Base-by-base conservation (phyloP, 2,797 vertebrate species). In the Champsocephalus gunnari region DNA sequence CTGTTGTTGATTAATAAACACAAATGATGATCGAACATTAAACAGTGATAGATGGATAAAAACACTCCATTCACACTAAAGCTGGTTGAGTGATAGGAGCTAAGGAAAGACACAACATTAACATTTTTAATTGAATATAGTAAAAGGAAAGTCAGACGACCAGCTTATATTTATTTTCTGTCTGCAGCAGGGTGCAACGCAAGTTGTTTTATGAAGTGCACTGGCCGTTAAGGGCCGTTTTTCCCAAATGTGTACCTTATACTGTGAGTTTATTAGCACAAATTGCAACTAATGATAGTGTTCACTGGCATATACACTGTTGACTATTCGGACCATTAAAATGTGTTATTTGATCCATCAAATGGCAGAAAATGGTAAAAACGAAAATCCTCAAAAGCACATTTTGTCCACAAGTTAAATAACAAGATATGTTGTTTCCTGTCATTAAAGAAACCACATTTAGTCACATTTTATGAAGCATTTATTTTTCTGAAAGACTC, bases 1-100 rank as follows among this genome's bases (percentile, higher is more conserved):
- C 13, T 24, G 21, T 51, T 28, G 56, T 3, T 58, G 48, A 72
- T 71, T 55, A 17, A 56, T 38, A 48, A 54, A 63, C 17, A 66
- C 34, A 34, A 19, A 41, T n/a, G 3, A 12, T 21, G 64, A 68
- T 13, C 43, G 9, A 61, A 48, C 21, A 49, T 48, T 61, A n/a
- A 60, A 50, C n/a, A 24, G 11, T 32, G 3, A 49, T 12, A 32
- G 12, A 47, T 54, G 17, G 12, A 58, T 1, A 17, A 28, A n/a
- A 19, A 12, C 3, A 11, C 5, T 9, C 14, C 24, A 38, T 28
- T 5, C 2, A 12, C n/a, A 53, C 19, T 32, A 50, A 53, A 61
- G 44, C 49, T 45, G 14, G 58, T 51, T 47, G 38, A 64, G 14
- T 41, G 62, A 45, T n/a, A 48, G 19, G 45, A 67, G 50, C n/a